Evolutionary conservation across 2,888 invertebrate genomes (phyloP), one percentile per base, ranked within the genome.

Genomic region (Eudasyphora cyanicolor): DNA sequence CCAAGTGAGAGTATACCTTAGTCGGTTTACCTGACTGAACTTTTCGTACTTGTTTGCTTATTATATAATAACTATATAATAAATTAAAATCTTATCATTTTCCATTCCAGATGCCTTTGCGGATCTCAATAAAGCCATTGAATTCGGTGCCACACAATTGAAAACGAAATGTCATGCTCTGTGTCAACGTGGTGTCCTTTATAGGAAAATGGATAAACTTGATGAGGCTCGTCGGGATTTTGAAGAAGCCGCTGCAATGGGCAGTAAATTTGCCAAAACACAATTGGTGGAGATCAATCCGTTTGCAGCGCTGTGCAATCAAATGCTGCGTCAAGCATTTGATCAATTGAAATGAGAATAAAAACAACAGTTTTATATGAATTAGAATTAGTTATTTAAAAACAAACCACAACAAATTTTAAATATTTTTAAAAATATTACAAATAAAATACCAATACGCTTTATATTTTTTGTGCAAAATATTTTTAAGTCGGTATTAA

Each of bases 261-360:
- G 98, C 21, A 97, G 96, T 86, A 94, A 94, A 84, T 98, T 98
- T 92, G 98, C 98, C 21, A 97, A 95, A 90, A 94, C 95, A 89
- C 96, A 96, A 95, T 93, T 98, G 73, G 95, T 97, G 3, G 95
- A 97, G 89, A 91, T 98, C 90, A 98, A 99, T 92, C 98, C 98
- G 0, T 98, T 98, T 90, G 98, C 98, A 3, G 98, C 98, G 0
- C 94, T 98, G 74, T 99, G 98, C 92, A 99, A 98, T 92, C 96
- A 97, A 92, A 98, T 98, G 98, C 93, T 98, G 78, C 93, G 94
- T 74, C 95, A 97, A 92, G 96, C 97, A 57, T 95, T 97, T 93
- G 93, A 94, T 60, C 92, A 92, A 86, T 90, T 89, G 87, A 93
- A 62, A 19, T 64, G 27, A 45, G 19, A n/a, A n/a, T n/a, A n/a